Evolutionary conservation across 2,888 invertebrate genomes (phyloP), one percentile per base, ranked within the genome.

Genomic region (Synergus gifuensis): DNA sequence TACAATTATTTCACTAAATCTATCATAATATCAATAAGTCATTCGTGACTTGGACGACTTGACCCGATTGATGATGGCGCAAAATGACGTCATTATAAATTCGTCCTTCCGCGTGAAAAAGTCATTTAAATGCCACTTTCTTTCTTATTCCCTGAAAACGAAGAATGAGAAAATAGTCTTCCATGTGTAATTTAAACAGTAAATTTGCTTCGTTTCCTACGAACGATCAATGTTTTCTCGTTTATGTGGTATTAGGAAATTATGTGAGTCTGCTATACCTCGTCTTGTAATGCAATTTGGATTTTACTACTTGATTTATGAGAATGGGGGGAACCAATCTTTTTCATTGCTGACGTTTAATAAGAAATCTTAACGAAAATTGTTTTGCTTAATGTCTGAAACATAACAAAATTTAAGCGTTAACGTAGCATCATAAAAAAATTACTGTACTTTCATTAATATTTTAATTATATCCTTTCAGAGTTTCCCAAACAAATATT

Each of bases 11-110:
- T n/a, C n/a, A n/a, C n/a, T n/a, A n/a, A n/a, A n/a, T n/a, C n/a
- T n/a, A n/a, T n/a, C n/a, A n/a, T n/a, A n/a, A n/a, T n/a, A n/a
- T 22, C 22, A 22, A 22, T 22, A 22, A 22, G 22, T 22, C 78
- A 77, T 78, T 82, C 82, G 82, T 82, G 81, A 82, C 82, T 81
- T 76, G 78, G 64, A 64, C 82, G 54, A 66, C 66, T 54, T 77
- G 63, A 63, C 64, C 49, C n/a, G 49, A 73, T 69, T 49, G 49
- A 73, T 73, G 69, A 73, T 73, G 69, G 49, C 16, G 44, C 22
- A 49, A 16, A 49, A 54, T 28, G 49, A 49, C 28, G n/a, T 49
- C 36, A 77, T 76, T 76, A 66, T 54, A 76, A 67, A 73, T 80
- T 78, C 42, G 60, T 79, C 54, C 62, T 78, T 69, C 42, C 67